phyloP scores from a whole-genome alignment of 1,140 invertebrate species.

The Cherax destructor region DNA sequence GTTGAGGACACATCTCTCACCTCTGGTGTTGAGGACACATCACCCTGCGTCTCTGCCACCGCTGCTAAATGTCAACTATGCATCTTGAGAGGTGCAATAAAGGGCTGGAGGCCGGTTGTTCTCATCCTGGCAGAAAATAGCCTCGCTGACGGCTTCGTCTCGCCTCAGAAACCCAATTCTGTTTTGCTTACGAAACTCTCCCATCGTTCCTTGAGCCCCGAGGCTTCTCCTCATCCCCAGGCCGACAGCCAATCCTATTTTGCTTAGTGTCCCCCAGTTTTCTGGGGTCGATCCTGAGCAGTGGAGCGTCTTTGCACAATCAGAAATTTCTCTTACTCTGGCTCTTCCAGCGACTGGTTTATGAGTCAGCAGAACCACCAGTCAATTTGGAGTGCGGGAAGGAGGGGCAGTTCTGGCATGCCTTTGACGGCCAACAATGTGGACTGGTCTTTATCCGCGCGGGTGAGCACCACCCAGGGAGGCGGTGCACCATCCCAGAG shows the following conservation, averaged over 20 bases:
- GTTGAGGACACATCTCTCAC: too few relatives aligned
- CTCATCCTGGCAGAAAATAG: slow-evolving; percentile 25
- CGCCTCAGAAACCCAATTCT: slow-evolving; percentile 18
- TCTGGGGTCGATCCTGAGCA: slow-evolving; percentile 5
- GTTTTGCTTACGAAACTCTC: slow-evolving; percentile 24
- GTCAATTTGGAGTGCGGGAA: slow-evolving; percentile 4
- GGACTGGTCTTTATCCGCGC: slow-evolving; percentile 6
- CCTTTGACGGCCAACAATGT: slow-evolving; percentile 12
- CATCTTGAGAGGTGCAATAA: background rate
- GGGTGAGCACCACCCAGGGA: background rate
- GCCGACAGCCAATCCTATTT: slow-evolving; percentile 7
- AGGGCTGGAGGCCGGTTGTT: background rate
- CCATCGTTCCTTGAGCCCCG: background rate
- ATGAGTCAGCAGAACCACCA: slow-evolving; percentile 3
- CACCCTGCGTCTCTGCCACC: background rate
- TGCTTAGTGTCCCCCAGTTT: slow-evolving; percentile 12
- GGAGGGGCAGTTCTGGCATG: slow-evolving; percentile 7
- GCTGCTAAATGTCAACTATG: slow-evolving; percentile 5
- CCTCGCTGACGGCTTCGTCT: slow-evolving; percentile 8
- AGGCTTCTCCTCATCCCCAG: background rate
- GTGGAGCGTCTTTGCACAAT: slow-evolving; percentile 10
- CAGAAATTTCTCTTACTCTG: slow-evolving; percentile 6
- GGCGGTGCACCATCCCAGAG: too few relatives aligned
- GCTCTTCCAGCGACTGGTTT: background rate
- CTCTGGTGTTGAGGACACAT: background rate